Base-by-base conservation (phyloP, 35 echinoderm and acorn worm species). In the Holothuria glaberrima region DNA sequence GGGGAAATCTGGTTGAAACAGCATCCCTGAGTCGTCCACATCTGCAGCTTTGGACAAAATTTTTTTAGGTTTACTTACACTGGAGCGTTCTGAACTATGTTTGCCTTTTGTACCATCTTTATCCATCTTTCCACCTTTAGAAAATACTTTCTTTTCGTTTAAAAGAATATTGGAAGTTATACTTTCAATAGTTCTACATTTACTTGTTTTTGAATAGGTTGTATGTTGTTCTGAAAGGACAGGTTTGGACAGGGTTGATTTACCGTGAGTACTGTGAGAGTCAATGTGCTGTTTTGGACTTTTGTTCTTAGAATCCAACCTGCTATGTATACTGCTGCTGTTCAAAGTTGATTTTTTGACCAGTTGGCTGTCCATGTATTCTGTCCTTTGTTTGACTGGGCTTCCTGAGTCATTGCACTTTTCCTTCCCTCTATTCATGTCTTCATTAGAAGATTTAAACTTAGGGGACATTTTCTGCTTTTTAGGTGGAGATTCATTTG, bases 401-500 rank as follows among this genome's bases (percentile, higher is more conserved):
- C 14, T 31, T 19, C 22, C 69, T 20, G 69, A 13, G 69, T 14
- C 21, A 25, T 25, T 84, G 25, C 25, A 32, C 80, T 61, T 84
- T 59, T 84, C 58, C 56, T 56, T 84, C 80, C 30, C 61, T 78
- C 29, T 35, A 38, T 73, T 17, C 30, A 31, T 36, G 24, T 35
- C 19, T 6, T 73, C 50, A 54, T 54, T 54, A 54, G 10, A 17
- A 14, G 50, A 54, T 54, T 54, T 17, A 69, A 33, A 26, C 9
- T 33, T 69, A 1, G 7, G 25, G 21, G 66, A 69, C 6, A 69
- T 1, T 26, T 69, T 26, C 31, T 69, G 25, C 66, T 33, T 33
- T 24, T 29, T 29, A 69, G 66, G 66, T 29, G 24, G 66, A 69
- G 66, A 33, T 69, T 69, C 31, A 21, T 26, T 9, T 24, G 9